Evolutionary conservation across 2,888 invertebrate species (phyloP).

Genomic region (Actias luna): DNA sequence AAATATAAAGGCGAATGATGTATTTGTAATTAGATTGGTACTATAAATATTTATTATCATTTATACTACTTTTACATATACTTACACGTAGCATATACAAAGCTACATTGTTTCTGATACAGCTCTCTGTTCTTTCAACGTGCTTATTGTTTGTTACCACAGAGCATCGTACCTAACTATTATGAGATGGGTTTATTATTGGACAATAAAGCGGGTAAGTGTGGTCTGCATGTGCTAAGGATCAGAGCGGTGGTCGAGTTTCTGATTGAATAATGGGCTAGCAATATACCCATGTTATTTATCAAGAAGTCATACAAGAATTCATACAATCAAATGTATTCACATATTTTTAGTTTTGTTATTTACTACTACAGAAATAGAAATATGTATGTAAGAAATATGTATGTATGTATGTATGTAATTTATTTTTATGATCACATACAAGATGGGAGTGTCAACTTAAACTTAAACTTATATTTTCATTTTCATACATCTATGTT

Average conservation of each 20-base stretch:
- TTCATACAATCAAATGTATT: constrained; percentile 2
- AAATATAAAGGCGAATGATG: neutral
- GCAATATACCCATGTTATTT: constrained; percentile 16
- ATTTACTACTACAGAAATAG: neutral
- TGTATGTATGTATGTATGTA: too few species aligned
- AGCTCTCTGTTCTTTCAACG: neutral
- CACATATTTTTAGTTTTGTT: neutral
- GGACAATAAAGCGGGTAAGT: constrained; percentile 9
- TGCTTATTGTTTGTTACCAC: neutral
- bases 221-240: neutral
- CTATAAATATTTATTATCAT: too few species aligned
- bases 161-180: constrained; percentile 3
- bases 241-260: constrained; percentile 7
- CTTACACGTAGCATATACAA: neutral
- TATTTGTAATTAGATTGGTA: neutral
- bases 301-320: constrained; percentile 15
- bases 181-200: constrained; percentile 4
- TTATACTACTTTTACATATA: too few species aligned
- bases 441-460: too few species aligned
- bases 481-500: too few species aligned
- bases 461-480: too few species aligned
- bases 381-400: neutral
- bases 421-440: too few species aligned
- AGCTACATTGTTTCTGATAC: neutral
- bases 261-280: constrained; percentile 19